These are phyloP conservation scores for Syrrhaptes paradoxus DNA, from an alignment of 2,113 vertebrate species.

Conservation along the genomic window DNA sequence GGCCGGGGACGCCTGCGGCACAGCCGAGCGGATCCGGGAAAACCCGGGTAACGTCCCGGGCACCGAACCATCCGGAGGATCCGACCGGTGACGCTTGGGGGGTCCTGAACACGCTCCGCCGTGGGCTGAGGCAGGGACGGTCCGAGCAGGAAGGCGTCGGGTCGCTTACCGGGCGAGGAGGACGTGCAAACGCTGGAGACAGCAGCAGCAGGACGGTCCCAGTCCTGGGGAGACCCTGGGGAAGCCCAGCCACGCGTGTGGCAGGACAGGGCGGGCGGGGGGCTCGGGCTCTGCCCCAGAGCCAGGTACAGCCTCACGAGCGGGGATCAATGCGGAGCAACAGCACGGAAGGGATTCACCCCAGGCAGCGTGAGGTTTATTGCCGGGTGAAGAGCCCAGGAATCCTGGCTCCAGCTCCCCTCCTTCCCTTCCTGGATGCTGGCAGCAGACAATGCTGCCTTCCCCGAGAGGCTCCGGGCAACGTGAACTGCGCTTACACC, in stretches of 20 bases:
- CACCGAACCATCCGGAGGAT: neutral
- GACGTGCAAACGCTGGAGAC: accelerated
- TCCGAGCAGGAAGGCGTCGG: neutral
- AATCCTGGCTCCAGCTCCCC: neutral
- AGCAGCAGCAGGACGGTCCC: neutral
- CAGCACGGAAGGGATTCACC: neutral
- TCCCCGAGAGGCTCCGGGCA: neutral
- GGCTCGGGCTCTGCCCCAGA: neutral
- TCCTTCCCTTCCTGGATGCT: neutral
- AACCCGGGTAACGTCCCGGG: neutral
- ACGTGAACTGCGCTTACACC: neutral
- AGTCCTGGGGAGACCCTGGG: neutral
- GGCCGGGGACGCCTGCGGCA: neutral
- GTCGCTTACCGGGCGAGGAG: neutral
- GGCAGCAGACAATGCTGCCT: neutral
- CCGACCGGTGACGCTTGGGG: neutral
- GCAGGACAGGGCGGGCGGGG: too few species aligned
- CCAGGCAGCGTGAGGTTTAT: neutral
- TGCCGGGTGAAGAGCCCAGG: neutral
- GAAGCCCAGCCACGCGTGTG: too few species aligned
- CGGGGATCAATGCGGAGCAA: neutral
- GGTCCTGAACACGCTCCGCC: neutral
- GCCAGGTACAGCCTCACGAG: neutral
- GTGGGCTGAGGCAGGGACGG: accelerated
- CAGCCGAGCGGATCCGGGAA: neutral